Evolutionary conservation across 2,113 vertebrate genomes (phyloP).

Genomic region (Paramisgurnus dabryanus): DNA sequence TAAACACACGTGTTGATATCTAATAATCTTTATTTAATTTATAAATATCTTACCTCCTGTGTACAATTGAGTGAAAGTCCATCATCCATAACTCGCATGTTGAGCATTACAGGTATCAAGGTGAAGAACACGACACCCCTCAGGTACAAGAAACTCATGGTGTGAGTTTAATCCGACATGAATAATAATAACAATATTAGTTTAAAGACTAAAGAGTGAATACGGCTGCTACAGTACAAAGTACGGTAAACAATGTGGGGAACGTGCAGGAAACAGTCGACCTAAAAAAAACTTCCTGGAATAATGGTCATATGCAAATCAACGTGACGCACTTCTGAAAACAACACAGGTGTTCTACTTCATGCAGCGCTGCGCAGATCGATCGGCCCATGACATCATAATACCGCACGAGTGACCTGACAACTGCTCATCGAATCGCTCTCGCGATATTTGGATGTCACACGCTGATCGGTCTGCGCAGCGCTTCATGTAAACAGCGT

Average conservation of each 20-base stretch:
- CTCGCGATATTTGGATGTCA: too few species aligned
- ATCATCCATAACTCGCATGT: constrained; percentile 42
- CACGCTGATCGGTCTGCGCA: too few species aligned
- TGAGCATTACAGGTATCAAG: neutral
- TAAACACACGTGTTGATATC: neutral
- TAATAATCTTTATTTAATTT: neutral
- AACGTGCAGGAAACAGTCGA: constrained; percentile 6
- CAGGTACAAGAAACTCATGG: constrained; percentile 19
- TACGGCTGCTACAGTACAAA: neutral
- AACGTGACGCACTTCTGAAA: neutral
- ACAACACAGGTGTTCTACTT: too few species aligned
- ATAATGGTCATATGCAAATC: constrained; percentile 37
- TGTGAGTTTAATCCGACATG: neutral
- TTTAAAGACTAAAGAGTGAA: neutral
- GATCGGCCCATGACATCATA: too few species aligned
- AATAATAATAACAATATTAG: too few species aligned
- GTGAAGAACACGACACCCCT: constrained; percentile 14
- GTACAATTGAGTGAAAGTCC: constrained; percentile 49
- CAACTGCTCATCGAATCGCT: neutral
- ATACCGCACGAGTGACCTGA: too few species aligned
- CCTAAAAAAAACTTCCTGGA: constrained; percentile 50
- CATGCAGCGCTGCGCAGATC: too few species aligned
- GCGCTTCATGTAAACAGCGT: neutral
- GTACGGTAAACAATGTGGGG: neutral
- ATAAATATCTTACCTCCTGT: constrained; percentile 48